phyloP scores from a whole-genome alignment of 1,140 invertebrate genomes.

The Saccostrea echinata region DNA sequence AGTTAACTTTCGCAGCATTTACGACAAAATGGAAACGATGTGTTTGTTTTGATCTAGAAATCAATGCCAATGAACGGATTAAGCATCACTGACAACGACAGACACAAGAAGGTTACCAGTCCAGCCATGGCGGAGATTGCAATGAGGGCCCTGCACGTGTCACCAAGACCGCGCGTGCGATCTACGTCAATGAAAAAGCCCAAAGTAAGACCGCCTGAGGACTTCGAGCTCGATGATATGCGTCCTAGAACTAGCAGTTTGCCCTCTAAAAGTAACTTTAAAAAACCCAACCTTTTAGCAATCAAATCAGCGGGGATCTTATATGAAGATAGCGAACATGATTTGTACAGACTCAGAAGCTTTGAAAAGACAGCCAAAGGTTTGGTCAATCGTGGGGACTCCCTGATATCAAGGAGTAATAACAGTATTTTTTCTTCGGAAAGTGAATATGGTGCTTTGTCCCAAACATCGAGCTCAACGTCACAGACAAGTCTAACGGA shows the following conservation, averaged over 20 bases:
- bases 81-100: constrained; percentile 5
- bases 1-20: neutral
- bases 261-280: constrained; percentile 66
- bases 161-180: constrained; percentile 58
- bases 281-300: constrained; percentile 61
- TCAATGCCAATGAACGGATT: constrained; percentile 8
- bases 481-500: constrained; percentile 55
- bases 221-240: constrained; percentile 66
- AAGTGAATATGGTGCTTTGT: constrained; percentile 77
- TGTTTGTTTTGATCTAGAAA: neutral
- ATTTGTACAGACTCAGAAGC: constrained; percentile 91
- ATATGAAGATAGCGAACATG: constrained; percentile 79
- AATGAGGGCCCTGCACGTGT: constrained; percentile 51
- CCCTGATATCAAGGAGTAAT: constrained; percentile 84
- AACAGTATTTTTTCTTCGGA: constrained; percentile 87
- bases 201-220: constrained; percentile 53
- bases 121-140: constrained; percentile 21
- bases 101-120: neutral
- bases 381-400: constrained; percentile 95
- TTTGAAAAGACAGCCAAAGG: constrained; percentile 94
- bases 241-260: constrained; percentile 73
- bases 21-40: neutral
- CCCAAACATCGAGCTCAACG: constrained; percentile 60
- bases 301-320: constrained; percentile 55
- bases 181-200: constrained; percentile 69